Evolutionary conservation across 2,797 vertebrate genomes (phyloP), one percentile per base, ranked within the genome.

Genomic region (Cossypha caffra): DNA sequence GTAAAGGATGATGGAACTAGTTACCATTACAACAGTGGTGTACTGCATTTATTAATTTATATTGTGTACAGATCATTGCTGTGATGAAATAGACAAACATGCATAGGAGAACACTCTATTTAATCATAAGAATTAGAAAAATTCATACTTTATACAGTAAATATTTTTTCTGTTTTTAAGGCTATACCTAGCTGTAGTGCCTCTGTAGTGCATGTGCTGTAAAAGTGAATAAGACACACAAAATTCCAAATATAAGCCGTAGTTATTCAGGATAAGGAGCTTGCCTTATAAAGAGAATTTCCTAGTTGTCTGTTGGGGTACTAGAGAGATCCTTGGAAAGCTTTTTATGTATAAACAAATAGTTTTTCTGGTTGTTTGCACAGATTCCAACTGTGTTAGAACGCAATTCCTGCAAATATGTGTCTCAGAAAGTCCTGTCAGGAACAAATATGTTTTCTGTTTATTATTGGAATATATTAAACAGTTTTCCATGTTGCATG

Each of bases 21-120:
- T 87, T 92, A 50, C 31, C 84, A 67, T 62, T 83, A 80, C 76
- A 97, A 84, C 20, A 93, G 51, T 92, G 87, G 83, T 82, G n/a
- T 86, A 86, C 51, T 89, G 33, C 67, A 81, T 62, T 95, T 91
- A 82, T 50, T 74, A 94, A 86, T 95, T 96, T 93, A 93, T 85
- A 86, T 67, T 86, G 52, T 45, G 43, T 85, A 93, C 87, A 96
- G 80, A 58, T 68, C 29, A 88, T 87, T 83, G 31, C 61, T 85
- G 51, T 88, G 35, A 83, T 75, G 62, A 90, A 96, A 96, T 45
- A 95, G 73, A 76, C 26, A 94, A 94, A 93, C 74, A 33, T 77
- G 50, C 77, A n/a, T 83, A 62, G 69, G 31, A 94, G 63, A 89
- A 45, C 58, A 80, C n/a, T 94, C 33, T 42, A 96, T 85, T 91